Evolutionary conservation across 2,797 vertebrate species (phyloP), one percentile per base, ranked within the genome.

Genomic region (Pygocentrus nattereri): DNA sequence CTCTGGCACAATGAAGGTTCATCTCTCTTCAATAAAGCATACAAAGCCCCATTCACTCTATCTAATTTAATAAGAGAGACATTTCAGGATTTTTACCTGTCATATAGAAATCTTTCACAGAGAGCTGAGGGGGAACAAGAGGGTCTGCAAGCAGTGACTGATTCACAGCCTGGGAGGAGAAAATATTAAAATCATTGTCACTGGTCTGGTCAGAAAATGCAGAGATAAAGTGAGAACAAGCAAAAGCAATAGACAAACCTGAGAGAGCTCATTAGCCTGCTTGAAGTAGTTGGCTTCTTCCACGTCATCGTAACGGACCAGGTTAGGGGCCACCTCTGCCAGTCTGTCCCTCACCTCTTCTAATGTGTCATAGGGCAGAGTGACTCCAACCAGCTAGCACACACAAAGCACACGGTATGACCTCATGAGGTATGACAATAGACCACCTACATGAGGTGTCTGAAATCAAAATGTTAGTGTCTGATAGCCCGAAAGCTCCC

Each of bases 41-140:
- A 62, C 0, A 18, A 62, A 16, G 15, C 15, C 56, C 12, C 30
- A 6, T 1, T 18, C 59, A 30, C 15, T 30, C 5, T 30, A 59
- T 59, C 11, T 70, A 27, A 23, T 70, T 1, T 13, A 59, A 59
- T 25, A 23, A 56, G 23, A 27, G 5, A 47, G 13, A 2, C 18
- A 67, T 41, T 11, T 67, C 3, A 18, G 1, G 72, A 52, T 78
- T 15, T 15, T 21, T 92, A 96, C 98, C 98, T 88, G 98, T 99
- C 98, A 99, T 99, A 87, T 99, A 99, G 88, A 99, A 99, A 91
- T 99, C 98, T 91, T 96, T 98, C 80, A 96, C 96, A 65, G 97
- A 94, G 68, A 98, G 90, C 85, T 99, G 98, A 88, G 97, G 96
- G 44, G 98, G 96, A 72, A 98, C 90, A 82, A 99, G 95, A 76